Evolutionary conservation across 2,888 invertebrate species (phyloP), one percentile per base, ranked within the genome.

Genomic region (Caenorhabditis macrosperma): DNA sequence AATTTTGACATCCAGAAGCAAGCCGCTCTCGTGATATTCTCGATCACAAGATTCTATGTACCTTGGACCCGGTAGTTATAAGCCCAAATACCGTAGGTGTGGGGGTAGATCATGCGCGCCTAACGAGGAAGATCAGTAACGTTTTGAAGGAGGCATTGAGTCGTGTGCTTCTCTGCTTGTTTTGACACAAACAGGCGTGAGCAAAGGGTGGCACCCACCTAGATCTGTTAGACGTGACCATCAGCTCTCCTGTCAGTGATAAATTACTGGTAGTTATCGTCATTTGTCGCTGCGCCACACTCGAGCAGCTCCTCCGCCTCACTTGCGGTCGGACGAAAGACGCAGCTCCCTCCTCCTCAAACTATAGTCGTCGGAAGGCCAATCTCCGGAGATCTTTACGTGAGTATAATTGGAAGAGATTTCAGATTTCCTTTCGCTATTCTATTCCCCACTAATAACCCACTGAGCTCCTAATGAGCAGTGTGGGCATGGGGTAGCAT

Each of bases 261-360:
- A 44, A 44, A 44, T 44, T 44, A 44, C 44, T 44, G 17, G 44
- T 44, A 44, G 44, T 44, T 44, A 17, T 20, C 44, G 44, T 44
- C 44, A 44, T 44, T n/a, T 44, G 44, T 44, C 17, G 44, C 10
- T 20, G 9, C 3, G 17, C 17, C 15, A 15, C 44, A 44, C 17
- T 17, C 44, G 20, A 10, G 15, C 44, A n/a, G n/a, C n/a, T n/a
- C 20, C 44, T 2, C 17, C 17, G 33, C 20, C 44, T 44, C 20
- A 5, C 3, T 44, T 44, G 44, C 44, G 44, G 44, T 44, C 20
- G 12, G 38, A 10, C 15, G 6, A 38, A 38, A 12, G 2, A 5
- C 3, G 12, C 15, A 15, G 38, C 6, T 38, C 15, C 12, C 12
- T 12, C 12, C 6, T 38, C 15, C 9, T 15, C 15, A 38, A 38